Evolutionary conservation across 2,113 vertebrate genomes (phyloP).

Genomic region (Willisornis vidua): DNA sequence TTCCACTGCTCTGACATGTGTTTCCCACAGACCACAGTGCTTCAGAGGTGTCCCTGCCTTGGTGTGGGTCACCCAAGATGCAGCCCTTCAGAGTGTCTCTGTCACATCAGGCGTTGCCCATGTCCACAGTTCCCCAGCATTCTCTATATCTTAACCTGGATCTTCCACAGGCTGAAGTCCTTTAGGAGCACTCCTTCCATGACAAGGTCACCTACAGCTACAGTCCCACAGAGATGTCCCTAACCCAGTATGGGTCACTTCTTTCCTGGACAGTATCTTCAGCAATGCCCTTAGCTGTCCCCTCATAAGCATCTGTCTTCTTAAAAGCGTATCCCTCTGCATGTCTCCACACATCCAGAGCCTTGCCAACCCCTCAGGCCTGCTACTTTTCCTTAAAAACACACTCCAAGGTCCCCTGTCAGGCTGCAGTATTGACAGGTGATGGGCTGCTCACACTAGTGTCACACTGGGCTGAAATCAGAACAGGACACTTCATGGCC

Average conservation of each 20-base stretch:
- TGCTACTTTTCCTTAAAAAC: not conserved
- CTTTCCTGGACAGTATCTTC: not conserved
- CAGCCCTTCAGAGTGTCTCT: not conserved
- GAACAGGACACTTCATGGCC: not conserved
- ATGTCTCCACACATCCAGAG: not conserved
- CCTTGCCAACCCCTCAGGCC: rapidly evolving
- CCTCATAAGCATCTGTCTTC: not conserved
- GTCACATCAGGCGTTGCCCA: not conserved
- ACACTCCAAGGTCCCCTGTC: rapidly evolving
- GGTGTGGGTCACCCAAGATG: rapidly evolving
- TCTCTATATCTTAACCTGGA: not conserved
- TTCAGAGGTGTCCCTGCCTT: not conserved
- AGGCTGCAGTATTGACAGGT: not conserved
- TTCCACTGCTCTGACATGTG: not conserved
- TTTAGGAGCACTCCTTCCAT: not conserved
- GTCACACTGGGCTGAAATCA: not conserved
- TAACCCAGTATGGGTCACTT: rapidly evolving
- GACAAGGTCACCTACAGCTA: not conserved
- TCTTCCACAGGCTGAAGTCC: not conserved
- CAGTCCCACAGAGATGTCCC: rapidly evolving
- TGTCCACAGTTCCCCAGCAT: not conserved
- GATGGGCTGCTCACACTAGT: not conserved
- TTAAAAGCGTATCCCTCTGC: not conserved
- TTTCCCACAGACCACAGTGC: rapidly evolving
- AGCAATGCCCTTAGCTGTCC: not conserved